Evolutionary conservation across 2,797 vertebrate genomes (phyloP).

Genomic region (Heliangelus exortis): DNA sequence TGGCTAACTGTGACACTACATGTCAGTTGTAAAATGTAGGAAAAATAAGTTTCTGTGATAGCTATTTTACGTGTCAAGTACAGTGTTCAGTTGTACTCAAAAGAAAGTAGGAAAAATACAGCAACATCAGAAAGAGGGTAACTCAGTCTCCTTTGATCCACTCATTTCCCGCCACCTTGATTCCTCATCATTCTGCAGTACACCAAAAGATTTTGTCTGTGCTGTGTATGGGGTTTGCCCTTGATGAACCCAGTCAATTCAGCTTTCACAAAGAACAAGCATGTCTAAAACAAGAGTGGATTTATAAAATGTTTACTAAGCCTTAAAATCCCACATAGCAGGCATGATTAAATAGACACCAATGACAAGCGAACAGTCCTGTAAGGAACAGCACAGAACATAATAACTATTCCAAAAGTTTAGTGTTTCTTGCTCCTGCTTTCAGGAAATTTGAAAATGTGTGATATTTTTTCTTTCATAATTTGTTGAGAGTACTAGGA

Average conservation of each 20-base stretch:
- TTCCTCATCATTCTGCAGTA: neutral
- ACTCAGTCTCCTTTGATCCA: neutral
- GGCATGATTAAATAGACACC: constrained; percentile 51
- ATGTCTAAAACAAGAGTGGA: constrained; percentile 35
- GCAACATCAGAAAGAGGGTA: neutral
- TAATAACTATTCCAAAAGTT: neutral
- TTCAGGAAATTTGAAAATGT: neutral
- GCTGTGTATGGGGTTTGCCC: neutral
- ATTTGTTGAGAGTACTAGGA: neutral
- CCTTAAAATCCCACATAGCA: constrained; percentile 44
- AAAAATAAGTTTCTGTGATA: neutral
- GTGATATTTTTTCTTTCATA: neutral
- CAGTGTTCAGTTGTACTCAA: neutral
- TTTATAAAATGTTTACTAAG: constrained; percentile 48
- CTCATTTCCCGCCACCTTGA: neutral
- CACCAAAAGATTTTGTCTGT: constrained; percentile 32
- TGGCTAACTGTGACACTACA: neutral
- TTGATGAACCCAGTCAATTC: constrained; percentile 24
- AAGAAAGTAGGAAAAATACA: neutral
- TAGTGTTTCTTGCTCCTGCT: constrained; percentile 8
- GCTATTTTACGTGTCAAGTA: neutral
- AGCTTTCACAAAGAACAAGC: constrained; percentile 21
- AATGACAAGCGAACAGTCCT: constrained; percentile 5
- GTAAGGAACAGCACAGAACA: neutral
- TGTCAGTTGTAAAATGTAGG: neutral